phyloP scores from a whole-genome alignment of 2,113 vertebrate genomes.

The Saccopteryx leptura region DNA sequence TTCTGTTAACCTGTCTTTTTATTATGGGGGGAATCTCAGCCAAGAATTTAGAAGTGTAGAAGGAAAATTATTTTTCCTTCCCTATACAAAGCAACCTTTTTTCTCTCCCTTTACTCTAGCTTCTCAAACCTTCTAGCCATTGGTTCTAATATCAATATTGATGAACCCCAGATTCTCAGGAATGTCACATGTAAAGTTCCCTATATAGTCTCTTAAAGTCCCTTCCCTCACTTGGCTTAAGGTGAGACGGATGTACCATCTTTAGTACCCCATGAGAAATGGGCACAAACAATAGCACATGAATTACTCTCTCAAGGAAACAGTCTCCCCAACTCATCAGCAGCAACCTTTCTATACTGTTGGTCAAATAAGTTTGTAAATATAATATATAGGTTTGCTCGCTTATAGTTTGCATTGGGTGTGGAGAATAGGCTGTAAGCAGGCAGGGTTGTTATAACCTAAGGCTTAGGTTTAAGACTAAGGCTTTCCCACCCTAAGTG shows the following conservation, averaged over 20 bases:
- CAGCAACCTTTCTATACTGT: neutral
- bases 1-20: neutral
- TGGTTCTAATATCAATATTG: neutral
- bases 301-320: slow-evolving; percentile 18
- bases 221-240: slow-evolving; percentile 15
- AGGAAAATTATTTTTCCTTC: neutral
- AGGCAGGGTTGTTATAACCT: no score
- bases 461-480: no score
- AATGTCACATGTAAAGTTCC: neutral
- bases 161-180: neutral
- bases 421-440: no score
- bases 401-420: no score
- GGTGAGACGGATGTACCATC: neutral
- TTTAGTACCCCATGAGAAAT: neutral
- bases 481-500: no score
- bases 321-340: neutral
- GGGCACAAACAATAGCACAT: neutral
- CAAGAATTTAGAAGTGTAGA: neutral
- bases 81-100: neutral
- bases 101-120: neutral
- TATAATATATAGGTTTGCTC: no score
- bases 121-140: neutral
- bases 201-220: neutral
- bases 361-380: no score
- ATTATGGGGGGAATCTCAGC: neutral